Conservation (phyloP, 2,113 vertebrate genomes). For the Sapayoa aenigma region DNA sequence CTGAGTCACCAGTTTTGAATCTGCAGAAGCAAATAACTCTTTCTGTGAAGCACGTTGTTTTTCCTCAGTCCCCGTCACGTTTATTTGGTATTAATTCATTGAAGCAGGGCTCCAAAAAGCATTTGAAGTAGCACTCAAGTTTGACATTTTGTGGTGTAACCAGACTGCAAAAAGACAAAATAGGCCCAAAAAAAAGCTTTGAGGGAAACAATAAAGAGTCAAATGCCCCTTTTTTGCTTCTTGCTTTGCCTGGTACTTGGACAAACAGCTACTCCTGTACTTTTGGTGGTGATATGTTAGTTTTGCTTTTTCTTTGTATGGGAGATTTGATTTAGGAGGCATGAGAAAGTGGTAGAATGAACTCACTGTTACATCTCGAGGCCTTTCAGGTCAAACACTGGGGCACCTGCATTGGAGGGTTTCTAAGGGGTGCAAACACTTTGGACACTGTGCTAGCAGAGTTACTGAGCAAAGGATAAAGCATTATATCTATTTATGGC, state of each 20-base stretch:
- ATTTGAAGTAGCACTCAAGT: neutral
- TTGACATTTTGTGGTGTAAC: neutral
- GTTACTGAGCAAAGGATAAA: neutral
- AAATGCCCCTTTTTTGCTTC: neutral
- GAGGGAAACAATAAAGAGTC: neutral
- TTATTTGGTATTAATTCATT: neutral
- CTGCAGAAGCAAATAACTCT: neutral
- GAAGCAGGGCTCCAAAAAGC: neutral
- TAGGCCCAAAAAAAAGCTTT: neutral
- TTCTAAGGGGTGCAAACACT: neutral
- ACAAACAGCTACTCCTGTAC: neutral
- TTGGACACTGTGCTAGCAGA: neutral
- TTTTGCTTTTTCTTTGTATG: neutral
- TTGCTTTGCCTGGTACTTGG: neutral
- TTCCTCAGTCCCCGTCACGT: rapidly evolving
- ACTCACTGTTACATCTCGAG: neutral
- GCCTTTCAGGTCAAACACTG: neutral
- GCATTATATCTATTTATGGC: neutral
- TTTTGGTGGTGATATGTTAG: neutral
- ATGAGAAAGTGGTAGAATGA: neutral
- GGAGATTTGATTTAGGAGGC: neutral
- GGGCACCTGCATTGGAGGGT: neutral
- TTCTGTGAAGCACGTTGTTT: neutral
- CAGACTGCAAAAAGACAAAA: neutral
- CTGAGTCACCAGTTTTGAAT: rapidly evolving